Conservation (phyloP, 2,797 vertebrate species). For the Anabacerthia variegaticeps region DNA sequence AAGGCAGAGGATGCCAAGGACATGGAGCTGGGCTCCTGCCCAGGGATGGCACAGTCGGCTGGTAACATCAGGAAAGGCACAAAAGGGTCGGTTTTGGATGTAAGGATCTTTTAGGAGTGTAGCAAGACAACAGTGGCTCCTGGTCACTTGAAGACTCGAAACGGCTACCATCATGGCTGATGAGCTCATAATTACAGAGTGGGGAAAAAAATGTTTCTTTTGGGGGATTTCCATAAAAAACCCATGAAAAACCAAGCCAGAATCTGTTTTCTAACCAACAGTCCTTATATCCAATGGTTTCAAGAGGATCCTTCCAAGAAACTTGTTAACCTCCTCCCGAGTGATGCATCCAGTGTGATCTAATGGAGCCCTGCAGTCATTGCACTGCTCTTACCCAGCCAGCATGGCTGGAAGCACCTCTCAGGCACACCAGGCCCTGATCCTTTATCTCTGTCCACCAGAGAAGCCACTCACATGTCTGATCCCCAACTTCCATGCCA, state of each 20-base stretch:
- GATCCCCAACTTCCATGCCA: not conserved
- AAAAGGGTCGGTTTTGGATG: not conserved
- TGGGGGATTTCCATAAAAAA: conserved; percentile 12
- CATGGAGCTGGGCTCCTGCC: fast-evolving
- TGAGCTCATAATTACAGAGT: conserved; percentile 10
- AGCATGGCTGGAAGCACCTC: not conserved
- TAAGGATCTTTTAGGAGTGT: not conserved
- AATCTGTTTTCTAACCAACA: not conserved
- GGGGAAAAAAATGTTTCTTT: conserved; percentile 14
- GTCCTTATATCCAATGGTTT: not conserved
- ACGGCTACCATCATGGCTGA: not conserved
- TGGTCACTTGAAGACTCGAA: not conserved
- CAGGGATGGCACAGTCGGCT: fast-evolving
- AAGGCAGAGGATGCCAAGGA: not conserved
- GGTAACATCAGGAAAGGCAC: not conserved
- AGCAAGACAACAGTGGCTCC: not conserved
- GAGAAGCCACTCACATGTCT: not conserved
- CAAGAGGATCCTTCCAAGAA: not conserved
- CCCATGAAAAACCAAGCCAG: not conserved
- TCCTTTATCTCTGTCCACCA: not conserved
- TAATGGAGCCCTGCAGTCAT: not conserved
- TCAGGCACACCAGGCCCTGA: not conserved
- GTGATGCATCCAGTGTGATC: fast-evolving
- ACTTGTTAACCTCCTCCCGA: not conserved
- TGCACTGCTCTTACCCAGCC: fast-evolving